Evolutionary conservation across 53 echinoderm and acorn worm species (phyloP).

Genomic region (Crossaster papposus): DNA sequence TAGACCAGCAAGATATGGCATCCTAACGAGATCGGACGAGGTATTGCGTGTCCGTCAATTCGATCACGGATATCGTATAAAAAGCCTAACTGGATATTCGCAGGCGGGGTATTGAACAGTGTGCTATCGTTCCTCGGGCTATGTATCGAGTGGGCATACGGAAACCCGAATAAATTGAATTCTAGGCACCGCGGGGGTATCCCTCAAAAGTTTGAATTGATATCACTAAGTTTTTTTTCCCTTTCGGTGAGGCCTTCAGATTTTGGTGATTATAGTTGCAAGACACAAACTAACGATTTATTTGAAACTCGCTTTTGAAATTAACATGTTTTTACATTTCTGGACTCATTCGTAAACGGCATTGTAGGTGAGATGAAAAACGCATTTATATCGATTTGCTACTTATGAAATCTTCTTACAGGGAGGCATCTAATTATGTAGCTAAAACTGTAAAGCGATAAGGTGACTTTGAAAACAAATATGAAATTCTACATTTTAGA

Average conservation of each 20-base stretch:
- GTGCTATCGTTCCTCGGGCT: not conserved
- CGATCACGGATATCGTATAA: not conserved
- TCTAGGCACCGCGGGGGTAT: not conserved
- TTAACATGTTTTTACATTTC: no score
- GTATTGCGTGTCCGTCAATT: slow-evolving; percentile 11
- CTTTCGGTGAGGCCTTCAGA: not conserved
- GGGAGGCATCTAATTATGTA: no score
- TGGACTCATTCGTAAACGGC: no score
- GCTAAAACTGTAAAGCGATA: no score
- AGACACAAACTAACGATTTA: not conserved
- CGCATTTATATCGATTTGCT: no score
- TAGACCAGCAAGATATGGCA: not conserved
- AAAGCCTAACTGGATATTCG: not conserved
- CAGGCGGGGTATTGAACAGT: not conserved
- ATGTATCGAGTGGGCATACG: not conserved
- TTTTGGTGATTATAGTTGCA: not conserved
- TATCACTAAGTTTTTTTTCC: not conserved
- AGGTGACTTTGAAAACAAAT: no score
- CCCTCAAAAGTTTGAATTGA: not conserved
- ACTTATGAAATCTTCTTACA: no score
- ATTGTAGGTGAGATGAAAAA: no score
- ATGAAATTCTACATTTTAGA: no score
- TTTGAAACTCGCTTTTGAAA: not conserved
- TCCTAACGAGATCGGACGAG: slow-evolving; percentile 19
- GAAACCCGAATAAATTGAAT: slow-evolving; percentile 5